Evolutionary conservation across 1,140 invertebrate genomes (phyloP).

Genomic region (Caenorhabditis briggsae): DNA sequence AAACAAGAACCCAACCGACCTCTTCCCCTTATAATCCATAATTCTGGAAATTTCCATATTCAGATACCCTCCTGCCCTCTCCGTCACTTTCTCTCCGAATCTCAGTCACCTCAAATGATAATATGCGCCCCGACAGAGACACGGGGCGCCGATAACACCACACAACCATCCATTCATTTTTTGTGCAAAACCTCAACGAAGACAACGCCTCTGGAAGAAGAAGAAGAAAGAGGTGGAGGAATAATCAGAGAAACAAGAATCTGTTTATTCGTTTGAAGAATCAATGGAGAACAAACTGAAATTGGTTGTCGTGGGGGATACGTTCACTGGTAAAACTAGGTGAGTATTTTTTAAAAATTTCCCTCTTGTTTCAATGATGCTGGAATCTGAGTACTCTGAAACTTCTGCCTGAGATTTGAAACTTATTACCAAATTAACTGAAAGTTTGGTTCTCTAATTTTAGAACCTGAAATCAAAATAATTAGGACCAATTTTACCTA

Average conservation of each 20-base stretch:
- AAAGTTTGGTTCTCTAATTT: too few species aligned
- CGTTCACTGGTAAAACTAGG: constrained; percentile 68
- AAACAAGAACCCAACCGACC: too few species aligned
- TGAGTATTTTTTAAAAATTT: constrained; percentile 48
- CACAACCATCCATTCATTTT: not conserved
- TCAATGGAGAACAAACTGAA: constrained; percentile 67
- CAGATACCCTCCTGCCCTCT: not conserved
- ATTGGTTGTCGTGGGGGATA: constrained; percentile 68
- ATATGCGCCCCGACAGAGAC: constrained; percentile 53
- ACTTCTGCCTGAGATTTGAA: too few species aligned
- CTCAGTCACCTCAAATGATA: constrained; percentile 12
- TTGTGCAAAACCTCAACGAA: constrained; percentile 26
- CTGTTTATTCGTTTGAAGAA: constrained; percentile 30
- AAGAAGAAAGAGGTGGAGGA: constrained; percentile 7
- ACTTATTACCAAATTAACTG: too few species aligned
- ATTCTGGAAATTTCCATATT: constrained; percentile 49
- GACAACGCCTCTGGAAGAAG: constrained; percentile 46
- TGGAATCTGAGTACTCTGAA: too few species aligned
- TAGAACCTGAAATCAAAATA: too few species aligned
- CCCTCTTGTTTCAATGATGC: not conserved
- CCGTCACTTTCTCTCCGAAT: constrained; percentile 4
- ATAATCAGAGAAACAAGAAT: not conserved
- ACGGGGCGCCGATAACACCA: constrained; percentile 47
- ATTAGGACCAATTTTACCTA: too few species aligned
- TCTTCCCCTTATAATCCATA: not conserved